Evolutionary conservation across 2,113 vertebrate species (phyloP), one percentile per base, ranked within the genome.

Genomic region (Micromys minutus): DNA sequence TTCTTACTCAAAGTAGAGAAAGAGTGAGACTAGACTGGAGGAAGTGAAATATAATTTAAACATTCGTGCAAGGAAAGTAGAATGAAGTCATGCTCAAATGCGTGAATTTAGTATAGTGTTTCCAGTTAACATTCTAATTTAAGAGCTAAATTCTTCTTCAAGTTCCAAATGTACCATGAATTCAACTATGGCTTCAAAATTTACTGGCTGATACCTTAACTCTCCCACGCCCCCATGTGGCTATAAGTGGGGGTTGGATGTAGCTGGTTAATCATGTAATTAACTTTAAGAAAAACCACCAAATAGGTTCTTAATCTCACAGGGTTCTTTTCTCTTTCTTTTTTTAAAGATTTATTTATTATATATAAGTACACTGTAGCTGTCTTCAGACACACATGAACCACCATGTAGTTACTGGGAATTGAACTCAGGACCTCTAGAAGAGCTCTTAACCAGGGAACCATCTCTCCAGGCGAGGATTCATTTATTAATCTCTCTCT

Each of bases 121-220:
- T 72, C n/a, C 2, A 55, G 1, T 12, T 16, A 36, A 67, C 72
- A 92, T 96, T 39, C 21, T 21, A 81, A 81, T 87, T 94, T 42
- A 67, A 97, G 96, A 96, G 52, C 36, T 89, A 31, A 65, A 94
- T 52, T 45, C 57, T 94, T 92, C 96, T 87, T 59, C 59, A 94
- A 96, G 91, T 72, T 95, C 95, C 92, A 74, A 59, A 50, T 87
- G 85, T 81, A 47, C 76, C 59, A 59, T 31, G 31, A 11, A 63
- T 79, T 77, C 17, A 84, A 90, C 16, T 80, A 36, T 65, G 67
- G 31, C 69, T 15, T 5, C 15, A 17, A 69, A 92, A 84, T 90
- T 52, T 10, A 11, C 39, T 26, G 77, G 22, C 26, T 69, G 71
- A 95, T 63, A 59, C 5, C 2, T 80, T 86, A 81, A 61, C 29